Evolutionary conservation across 1,140 invertebrate genomes (phyloP).

Genomic region (Hirudo medicinalis): DNA sequence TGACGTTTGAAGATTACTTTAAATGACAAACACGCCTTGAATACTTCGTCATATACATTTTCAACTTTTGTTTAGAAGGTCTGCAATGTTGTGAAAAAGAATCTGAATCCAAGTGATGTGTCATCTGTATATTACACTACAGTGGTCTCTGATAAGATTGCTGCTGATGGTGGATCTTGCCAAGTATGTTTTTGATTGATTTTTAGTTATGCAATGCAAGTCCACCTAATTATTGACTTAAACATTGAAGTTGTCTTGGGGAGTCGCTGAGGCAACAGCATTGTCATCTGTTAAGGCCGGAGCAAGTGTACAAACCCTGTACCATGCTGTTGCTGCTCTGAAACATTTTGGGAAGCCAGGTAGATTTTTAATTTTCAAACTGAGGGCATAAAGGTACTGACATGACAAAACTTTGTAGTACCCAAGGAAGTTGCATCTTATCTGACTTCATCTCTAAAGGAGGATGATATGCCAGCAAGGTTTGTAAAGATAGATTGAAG

Average conservation of each 20-base stretch:
- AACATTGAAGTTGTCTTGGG: not conserved
- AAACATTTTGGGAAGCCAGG: constrained; percentile 39
- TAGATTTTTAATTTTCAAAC: constrained; percentile 23
- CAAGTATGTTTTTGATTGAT: not conserved
- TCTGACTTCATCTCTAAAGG: constrained; percentile 55
- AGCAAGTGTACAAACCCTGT: constrained; percentile 36
- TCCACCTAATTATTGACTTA: not conserved
- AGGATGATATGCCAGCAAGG: constrained; percentile 60
- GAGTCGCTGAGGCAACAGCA: constrained; percentile 35
- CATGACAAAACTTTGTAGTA: not conserved
- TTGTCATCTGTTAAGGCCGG: constrained; percentile 40
- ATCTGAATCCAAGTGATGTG: constrained; percentile 38
- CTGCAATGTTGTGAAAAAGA: constrained; percentile 44
- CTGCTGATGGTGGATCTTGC: not conserved
- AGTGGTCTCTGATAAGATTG: constrained; percentile 42
- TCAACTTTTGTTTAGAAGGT: constrained; percentile 42
- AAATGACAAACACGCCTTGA: not conserved
- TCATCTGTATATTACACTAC: constrained; percentile 47
- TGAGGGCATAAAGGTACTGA: not conserved
- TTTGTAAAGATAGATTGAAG: constrained; percentile 33
- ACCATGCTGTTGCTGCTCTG: constrained; percentile 36
- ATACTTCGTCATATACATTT: not conserved
- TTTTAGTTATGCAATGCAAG: not conserved
- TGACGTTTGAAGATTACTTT: not conserved
- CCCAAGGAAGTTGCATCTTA: constrained; percentile 46